Evolutionary conservation across 2,888 invertebrate species (phyloP).

Genomic region (Pyrochroa serraticornis): DNA sequence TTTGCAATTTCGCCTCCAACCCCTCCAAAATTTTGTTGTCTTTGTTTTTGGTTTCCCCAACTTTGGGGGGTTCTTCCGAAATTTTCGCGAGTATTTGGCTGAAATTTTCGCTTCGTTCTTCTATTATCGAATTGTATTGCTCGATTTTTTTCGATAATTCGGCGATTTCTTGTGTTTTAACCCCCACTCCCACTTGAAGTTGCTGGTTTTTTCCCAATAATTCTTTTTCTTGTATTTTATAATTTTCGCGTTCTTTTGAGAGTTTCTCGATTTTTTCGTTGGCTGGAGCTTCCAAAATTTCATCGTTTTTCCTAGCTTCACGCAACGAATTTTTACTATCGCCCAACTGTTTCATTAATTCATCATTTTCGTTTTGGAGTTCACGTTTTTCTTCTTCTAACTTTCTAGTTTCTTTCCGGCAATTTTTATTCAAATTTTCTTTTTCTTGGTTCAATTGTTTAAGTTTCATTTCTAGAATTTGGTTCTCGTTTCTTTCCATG

Average conservation of each 20-base stretch:
- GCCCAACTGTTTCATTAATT: not conserved
- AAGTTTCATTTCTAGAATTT: constrained; percentile 13
- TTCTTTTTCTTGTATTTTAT: not conserved
- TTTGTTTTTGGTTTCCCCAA: constrained; percentile 19
- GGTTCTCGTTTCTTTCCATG: constrained; percentile 26
- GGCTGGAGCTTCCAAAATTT: not conserved
- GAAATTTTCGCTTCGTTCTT: constrained; percentile 29
- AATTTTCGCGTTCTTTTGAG: constrained; percentile 5
- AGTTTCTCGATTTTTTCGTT: not conserved
- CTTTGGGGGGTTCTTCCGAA: constrained; percentile 1
- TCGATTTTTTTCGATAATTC: constrained; percentile 25
- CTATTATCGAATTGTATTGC: constrained; percentile 8
- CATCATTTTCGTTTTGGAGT: not conserved
- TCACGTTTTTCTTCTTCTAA: not conserved
- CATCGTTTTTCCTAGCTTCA: constrained; percentile 5
- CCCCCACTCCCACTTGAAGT: constrained; percentile 6
- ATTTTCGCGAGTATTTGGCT: constrained; percentile 28
- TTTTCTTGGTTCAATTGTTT: constrained; percentile 32
- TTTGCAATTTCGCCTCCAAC: constrained; percentile 20
- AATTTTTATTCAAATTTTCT: constrained; percentile 15
- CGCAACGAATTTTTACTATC: not conserved
- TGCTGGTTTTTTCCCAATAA: not conserved
- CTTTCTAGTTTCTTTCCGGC: not conserved
- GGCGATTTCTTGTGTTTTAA: constrained; percentile 23
- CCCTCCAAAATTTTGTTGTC: constrained; percentile 12